Conservation (phyloP, 2,113 vertebrate species). For the Serilophus lunatus region DNA sequence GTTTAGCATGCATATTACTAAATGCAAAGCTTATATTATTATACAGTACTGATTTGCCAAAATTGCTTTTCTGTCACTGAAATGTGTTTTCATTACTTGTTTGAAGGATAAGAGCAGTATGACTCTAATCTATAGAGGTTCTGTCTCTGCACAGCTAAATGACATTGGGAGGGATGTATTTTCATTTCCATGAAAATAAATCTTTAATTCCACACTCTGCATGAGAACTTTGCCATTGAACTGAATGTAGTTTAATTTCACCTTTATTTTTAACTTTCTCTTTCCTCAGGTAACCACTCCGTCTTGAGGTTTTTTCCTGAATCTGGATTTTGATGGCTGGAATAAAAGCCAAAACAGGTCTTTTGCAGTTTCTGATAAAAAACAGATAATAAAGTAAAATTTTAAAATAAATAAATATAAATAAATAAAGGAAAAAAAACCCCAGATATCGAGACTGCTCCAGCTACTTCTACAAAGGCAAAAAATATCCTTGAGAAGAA, state of each 20-base stretch:
- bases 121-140: background rate
- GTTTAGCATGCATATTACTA: background rate
- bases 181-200: background rate
- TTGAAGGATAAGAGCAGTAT: slow-evolving; percentile 2
- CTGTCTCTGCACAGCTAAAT: background rate
- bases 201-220: background rate
- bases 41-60: background rate
- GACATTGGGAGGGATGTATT: background rate
- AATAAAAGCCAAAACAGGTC: background rate
- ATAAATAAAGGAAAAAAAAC: background rate
- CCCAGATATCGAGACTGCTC: background rate
- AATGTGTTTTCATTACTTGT: slow-evolving; percentile 30
- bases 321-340: background rate
- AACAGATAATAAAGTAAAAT: background rate
- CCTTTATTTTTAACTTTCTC: background rate
- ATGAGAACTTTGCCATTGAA: background rate
- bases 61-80: slow-evolving; percentile 25
- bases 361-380: background rate
- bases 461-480: background rate
- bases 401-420: background rate
- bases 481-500: background rate
- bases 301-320: background rate
- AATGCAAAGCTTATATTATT: background rate
- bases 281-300: background rate
- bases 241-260: background rate